These are phyloP conservation scores for Aspidiotus rigidus DNA, from an alignment of 2,888 invertebrate species.

Conservation along the genomic window DNA sequence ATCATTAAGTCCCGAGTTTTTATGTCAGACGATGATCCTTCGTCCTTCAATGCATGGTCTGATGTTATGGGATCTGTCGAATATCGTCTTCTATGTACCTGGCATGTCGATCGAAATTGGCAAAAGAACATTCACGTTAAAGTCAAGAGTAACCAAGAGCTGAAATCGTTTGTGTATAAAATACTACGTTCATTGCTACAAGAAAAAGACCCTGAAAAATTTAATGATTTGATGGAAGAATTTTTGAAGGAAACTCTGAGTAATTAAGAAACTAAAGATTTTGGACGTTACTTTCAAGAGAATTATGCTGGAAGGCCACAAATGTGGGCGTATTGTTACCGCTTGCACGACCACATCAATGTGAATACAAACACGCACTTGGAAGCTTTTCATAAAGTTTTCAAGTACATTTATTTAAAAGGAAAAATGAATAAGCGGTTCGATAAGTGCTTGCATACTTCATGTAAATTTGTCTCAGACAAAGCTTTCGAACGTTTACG, in stretches of 20 bases:
- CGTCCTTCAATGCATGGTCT: constrained; percentile 38
- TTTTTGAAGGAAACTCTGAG: not conserved
- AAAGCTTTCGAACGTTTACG: not conserved
- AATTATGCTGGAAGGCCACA: not conserved
- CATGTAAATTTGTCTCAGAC: constrained; percentile 18
- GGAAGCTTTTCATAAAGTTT: constrained; percentile 5
- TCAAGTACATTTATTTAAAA: not conserved
- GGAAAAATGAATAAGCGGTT: constrained; percentile 16
- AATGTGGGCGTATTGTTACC: not conserved
- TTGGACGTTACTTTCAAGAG: not conserved
- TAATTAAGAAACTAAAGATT: not conserved
- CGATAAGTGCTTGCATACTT: constrained; percentile 24
- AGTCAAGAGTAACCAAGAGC: constrained; percentile 35
- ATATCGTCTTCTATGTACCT: constrained; percentile 37
- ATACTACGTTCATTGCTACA: constrained; percentile 31
- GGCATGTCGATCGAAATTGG: constrained; percentile 39
- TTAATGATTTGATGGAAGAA: constrained; percentile 10
- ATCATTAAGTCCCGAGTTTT: constrained; percentile 36
- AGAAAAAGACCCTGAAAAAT: constrained; percentile 16
- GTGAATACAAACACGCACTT: constrained; percentile 6
- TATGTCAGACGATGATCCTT: constrained; percentile 38
- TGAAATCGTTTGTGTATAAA: constrained; percentile 35
- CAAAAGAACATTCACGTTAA: constrained; percentile 35
- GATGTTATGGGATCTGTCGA: constrained; percentile 36
- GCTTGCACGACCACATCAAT: not conserved